Evolutionary conservation across 2,113 vertebrate species (phyloP).

Genomic region (Entelurus aequoreus): DNA sequence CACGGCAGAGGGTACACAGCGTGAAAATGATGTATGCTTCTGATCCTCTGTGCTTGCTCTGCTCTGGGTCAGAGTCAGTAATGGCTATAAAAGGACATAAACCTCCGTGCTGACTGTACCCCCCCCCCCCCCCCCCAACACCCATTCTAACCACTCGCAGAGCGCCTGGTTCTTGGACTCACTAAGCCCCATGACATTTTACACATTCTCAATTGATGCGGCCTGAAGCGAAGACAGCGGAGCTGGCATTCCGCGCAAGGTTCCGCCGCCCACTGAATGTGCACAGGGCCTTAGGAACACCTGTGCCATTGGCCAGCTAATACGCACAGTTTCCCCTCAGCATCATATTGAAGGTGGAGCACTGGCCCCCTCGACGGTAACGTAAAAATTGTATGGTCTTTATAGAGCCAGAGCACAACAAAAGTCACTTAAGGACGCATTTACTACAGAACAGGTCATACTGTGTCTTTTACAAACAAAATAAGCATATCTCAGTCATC

Average conservation of each 20-base stretch:
- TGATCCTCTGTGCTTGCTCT: conserved; percentile 41
- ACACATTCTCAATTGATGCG: conserved; percentile 37
- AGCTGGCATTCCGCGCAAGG: conserved; percentile 9
- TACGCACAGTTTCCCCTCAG: too few species aligned
- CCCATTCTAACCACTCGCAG: conserved; percentile 47
- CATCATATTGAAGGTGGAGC: too few species aligned
- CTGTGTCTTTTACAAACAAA: too few species aligned
- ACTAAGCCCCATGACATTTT: conserved; percentile 57
- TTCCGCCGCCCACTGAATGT: not conserved
- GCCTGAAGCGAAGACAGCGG: conserved; percentile 24
- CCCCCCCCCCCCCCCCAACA: conserved; percentile 25
- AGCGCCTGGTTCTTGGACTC: conserved; percentile 42
- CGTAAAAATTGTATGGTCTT: too few species aligned
- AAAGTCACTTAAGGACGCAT: too few species aligned
- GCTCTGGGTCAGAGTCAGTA: conserved; percentile 54
- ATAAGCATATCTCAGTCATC: too few species aligned
- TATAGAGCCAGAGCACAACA: too few species aligned
- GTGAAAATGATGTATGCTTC: conserved; percentile 42
- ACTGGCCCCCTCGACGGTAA: too few species aligned
- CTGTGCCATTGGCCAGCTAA: not conserved
- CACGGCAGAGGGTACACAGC: not conserved
- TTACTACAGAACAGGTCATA: too few species aligned
- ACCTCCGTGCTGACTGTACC: conserved; percentile 56
- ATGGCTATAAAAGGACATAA: conserved; percentile 78
- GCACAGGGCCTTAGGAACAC: not conserved